phyloP scores from a whole-genome alignment of 2,888 invertebrate species.

The Branchipolynoe longqiensis region DNA sequence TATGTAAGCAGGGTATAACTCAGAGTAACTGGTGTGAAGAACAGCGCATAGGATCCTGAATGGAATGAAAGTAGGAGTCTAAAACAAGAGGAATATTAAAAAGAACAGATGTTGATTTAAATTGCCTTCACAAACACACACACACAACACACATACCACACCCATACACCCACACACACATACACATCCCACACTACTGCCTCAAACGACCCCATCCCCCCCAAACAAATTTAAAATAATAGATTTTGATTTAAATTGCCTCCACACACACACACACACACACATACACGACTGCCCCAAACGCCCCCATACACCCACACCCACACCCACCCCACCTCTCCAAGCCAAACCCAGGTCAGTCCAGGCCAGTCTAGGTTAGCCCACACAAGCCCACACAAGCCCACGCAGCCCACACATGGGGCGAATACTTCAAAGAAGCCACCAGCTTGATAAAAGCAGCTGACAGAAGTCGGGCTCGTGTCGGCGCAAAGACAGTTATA shows the following conservation, averaged over 20 bases:
- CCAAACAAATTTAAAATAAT: too few species aligned
- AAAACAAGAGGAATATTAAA: too few species aligned
- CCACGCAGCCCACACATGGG: not conserved
- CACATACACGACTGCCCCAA: not conserved
- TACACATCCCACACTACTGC: not conserved
- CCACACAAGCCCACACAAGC: not conserved
- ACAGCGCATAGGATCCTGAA: too few species aligned
- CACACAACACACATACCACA: not conserved
- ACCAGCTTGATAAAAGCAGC: too few species aligned
- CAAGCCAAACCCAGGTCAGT: not conserved
- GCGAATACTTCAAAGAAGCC: constrained; percentile 7
- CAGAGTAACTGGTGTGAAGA: too few species aligned
- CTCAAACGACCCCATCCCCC: not conserved
- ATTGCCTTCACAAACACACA: too few species aligned
- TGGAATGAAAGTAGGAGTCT: too few species aligned
- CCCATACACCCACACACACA: not conserved
- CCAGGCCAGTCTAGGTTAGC: not conserved
- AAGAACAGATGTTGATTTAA: too few species aligned
- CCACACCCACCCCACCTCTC: not conserved
- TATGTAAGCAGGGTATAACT: too few species aligned
- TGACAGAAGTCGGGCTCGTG: too few species aligned
- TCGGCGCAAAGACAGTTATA: not conserved
- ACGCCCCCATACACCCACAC: not conserved
- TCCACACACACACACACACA: not conserved
- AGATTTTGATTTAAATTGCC: not conserved